Evolutionary conservation across 1,140 invertebrate species (phyloP).

Genomic region (Drosophila truncata): DNA sequence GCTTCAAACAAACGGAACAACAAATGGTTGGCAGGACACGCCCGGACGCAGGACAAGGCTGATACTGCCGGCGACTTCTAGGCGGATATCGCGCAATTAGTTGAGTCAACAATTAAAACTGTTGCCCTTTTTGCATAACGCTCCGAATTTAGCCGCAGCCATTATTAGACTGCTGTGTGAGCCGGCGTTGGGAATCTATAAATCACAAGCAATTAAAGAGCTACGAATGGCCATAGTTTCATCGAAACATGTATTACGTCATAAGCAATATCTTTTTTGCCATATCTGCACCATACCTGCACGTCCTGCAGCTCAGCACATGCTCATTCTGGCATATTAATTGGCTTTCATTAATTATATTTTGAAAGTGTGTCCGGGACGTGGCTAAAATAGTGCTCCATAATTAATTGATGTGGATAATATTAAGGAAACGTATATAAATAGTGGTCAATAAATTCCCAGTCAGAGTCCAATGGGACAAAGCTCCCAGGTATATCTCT

Average conservation of each 20-base stretch:
- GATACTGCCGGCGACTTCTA: constrained; percentile 7
- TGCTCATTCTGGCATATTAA: constrained; percentile 60
- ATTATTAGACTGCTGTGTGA: constrained; percentile 20
- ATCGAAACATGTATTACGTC: constrained; percentile 16
- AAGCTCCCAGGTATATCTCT: neutral
- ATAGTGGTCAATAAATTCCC: constrained; percentile 18
- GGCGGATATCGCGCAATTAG: constrained; percentile 57
- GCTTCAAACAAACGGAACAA: constrained; percentile 34
- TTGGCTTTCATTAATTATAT: constrained; percentile 75
- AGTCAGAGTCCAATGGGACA: constrained; percentile 13
- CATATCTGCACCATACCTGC: constrained; percentile 13
- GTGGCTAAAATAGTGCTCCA: constrained; percentile 48
- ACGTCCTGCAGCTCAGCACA: constrained; percentile 22
- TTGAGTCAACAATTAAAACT: constrained; percentile 55
- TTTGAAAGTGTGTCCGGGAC: constrained; percentile 55
- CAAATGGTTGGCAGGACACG: constrained; percentile 50
- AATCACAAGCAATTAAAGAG: constrained; percentile 15
- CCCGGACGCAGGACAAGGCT: constrained; percentile 24
- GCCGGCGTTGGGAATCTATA: constrained; percentile 12
- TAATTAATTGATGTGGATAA: constrained; percentile 65
- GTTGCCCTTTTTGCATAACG: constrained; percentile 41
- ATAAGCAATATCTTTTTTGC: constrained; percentile 22
- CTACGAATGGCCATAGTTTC: neutral
- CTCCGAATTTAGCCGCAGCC: constrained; percentile 25
- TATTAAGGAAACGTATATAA: constrained; percentile 36